Conservation (phyloP, 2,888 invertebrate species). For the Agonopterix arenella region DNA sequence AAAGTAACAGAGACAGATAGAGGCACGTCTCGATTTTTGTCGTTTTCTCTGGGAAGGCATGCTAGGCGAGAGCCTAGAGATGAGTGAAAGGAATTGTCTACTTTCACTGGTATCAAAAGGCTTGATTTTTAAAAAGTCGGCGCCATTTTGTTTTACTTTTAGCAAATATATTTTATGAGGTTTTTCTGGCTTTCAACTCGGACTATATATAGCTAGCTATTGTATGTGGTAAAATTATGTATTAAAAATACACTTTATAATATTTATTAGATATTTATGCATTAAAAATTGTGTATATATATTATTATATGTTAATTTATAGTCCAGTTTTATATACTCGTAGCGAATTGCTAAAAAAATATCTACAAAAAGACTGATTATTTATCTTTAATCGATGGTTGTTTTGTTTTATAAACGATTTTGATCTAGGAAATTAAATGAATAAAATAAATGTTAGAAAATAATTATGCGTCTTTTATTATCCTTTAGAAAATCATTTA, state of each 20-base stretch:
- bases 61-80: too few relatives aligned
- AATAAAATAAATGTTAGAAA: slow-evolving; percentile 61
- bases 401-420: slow-evolving; percentile 55
- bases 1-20: too few relatives aligned
- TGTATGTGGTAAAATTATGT: background rate
- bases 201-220: too few relatives aligned
- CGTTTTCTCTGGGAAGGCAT: too few relatives aligned
- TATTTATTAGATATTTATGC: background rate
- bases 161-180: too few relatives aligned
- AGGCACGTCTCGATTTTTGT: too few relatives aligned
- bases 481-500: too few relatives aligned
- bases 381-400: slow-evolving; percentile 43
- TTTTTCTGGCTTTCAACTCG: too few relatives aligned
- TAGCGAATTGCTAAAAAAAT: slow-evolving; percentile 44
- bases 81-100: too few relatives aligned
- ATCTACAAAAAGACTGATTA: slow-evolving; percentile 71
- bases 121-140: too few relatives aligned
- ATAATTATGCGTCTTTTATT: slow-evolving; percentile 7
- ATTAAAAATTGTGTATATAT: background rate
- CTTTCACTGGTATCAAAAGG: too few relatives aligned
- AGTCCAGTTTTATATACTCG: slow-evolving; percentile 9
- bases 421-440: slow-evolving; percentile 33
- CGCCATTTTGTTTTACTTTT: too few relatives aligned
- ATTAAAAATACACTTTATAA: background rate
- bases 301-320: background rate